Evolutionary conservation across 2,797 vertebrate genomes (phyloP).

Genomic region (Sebastes trivittatus): DNA sequence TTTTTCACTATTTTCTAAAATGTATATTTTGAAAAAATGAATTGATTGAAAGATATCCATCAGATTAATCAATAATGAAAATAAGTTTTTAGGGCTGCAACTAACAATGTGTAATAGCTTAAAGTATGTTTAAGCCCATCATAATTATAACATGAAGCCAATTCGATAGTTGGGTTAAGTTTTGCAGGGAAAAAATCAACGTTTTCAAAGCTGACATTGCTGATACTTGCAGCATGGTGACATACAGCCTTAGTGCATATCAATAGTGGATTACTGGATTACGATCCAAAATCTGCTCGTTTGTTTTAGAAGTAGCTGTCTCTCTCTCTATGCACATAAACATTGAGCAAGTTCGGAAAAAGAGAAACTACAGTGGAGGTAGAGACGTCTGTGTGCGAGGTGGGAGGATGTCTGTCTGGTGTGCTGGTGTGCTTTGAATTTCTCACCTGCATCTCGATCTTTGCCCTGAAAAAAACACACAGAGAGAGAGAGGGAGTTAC

Average conservation of each 20-base stretch:
- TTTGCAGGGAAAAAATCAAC: neutral
- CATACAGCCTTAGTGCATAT: neutral
- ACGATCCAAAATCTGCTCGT: neutral
- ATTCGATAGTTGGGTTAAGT: neutral
- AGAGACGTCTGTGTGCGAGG: neutral
- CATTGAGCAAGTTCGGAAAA: neutral
- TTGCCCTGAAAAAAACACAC: conserved; percentile 64
- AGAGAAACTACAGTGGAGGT: neutral
- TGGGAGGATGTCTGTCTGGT: neutral
- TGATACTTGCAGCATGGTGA: neutral
- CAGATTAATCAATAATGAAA: neutral
- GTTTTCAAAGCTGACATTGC: neutral
- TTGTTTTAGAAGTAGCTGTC: neutral
- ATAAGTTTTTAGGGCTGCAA: neutral
- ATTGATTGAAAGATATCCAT: neutral
- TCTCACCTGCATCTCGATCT: conserved; percentile 80
- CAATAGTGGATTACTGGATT: neutral
- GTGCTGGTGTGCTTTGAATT: neutral
- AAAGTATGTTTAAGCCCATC: neutral
- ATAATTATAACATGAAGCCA: neutral
- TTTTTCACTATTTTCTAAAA: neutral
- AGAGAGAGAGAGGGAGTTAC: conserved; percentile 22
- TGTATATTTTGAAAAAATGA: neutral
- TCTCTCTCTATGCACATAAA: neutral
- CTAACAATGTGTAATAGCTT: neutral